Evolutionary conservation across 2,888 invertebrate species (phyloP).

Genomic region (Acronicta psi): DNA sequence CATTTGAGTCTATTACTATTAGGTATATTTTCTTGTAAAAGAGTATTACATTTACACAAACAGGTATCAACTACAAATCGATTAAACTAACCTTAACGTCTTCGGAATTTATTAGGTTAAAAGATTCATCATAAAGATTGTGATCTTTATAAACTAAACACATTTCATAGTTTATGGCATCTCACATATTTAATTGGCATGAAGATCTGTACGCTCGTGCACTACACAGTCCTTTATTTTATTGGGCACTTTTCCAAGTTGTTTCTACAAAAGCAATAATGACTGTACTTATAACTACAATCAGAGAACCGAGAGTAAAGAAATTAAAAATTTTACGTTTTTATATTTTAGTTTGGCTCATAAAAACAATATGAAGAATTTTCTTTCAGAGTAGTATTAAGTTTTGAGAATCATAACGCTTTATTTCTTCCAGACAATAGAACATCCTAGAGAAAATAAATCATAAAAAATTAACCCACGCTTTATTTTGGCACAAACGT

Average conservation of each 20-base stretch:
- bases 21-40: too few relatives aligned
- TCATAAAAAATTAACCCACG: constrained; percentile 10
- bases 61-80: too few relatives aligned
- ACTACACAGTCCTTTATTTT: constrained; percentile 6
- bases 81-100: too few relatives aligned
- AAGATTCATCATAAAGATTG: too few relatives aligned
- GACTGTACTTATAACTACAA: not conserved
- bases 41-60: too few relatives aligned
- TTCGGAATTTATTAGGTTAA: too few relatives aligned
- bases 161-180: not conserved
- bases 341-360: too few relatives aligned
- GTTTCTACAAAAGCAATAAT: constrained; percentile 20
- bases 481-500: constrained; percentile 40
- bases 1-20: too few relatives aligned
- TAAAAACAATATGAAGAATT: not conserved
- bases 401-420: not conserved
- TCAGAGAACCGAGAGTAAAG: too few relatives aligned
- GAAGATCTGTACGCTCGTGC: not conserved
- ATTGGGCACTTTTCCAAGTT: constrained; percentile 20
- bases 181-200: too few relatives aligned
- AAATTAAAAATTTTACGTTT: too few relatives aligned
- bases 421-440: not conserved
- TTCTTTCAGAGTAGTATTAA: not conserved
- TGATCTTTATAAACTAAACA: not conserved
- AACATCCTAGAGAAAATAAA: constrained; percentile 5